phyloP scores from a whole-genome alignment of 1,140 invertebrate genomes.

The Daktulosphaira vitifoliae region DNA sequence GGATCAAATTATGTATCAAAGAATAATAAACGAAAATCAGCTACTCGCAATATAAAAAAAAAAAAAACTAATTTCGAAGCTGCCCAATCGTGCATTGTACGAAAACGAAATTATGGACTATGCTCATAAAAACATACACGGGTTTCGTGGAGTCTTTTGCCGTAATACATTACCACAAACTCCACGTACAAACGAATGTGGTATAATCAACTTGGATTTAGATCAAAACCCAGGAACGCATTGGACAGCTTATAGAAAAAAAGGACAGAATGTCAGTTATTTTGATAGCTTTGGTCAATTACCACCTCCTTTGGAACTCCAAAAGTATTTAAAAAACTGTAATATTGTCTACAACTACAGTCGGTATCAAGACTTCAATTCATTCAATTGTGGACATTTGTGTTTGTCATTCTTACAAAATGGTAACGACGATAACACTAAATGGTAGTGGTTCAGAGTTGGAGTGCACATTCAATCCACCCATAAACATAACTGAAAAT shows the following conservation, averaged over 20 bases:
- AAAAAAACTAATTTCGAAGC: no score
- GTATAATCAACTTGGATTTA: slow-evolving; percentile 41
- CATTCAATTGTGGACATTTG: slow-evolving; percentile 38
- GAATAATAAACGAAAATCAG: background rate
- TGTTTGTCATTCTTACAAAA: slow-evolving; percentile 38
- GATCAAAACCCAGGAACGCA: slow-evolving; percentile 39
- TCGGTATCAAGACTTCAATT: slow-evolving; percentile 36
- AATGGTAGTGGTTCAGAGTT: slow-evolving; percentile 32
- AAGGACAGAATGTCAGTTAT: slow-evolving; percentile 37
- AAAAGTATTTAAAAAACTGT: slow-evolving; percentile 38
- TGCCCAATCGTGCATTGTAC: background rate
- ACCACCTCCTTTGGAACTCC: slow-evolving; percentile 37
- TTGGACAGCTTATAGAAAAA: slow-evolving; percentile 42
- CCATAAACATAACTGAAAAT: slow-evolving; percentile 35
- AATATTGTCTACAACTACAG: slow-evolving; percentile 39
- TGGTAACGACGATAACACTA: slow-evolving; percentile 35
- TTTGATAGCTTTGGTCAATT: slow-evolving; percentile 42
- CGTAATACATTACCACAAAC: slow-evolving; percentile 35
- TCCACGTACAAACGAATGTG: slow-evolving; percentile 38
- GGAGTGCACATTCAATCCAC: slow-evolving; percentile 37
- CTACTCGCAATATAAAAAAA: background rate
- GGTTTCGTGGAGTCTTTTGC: slow-evolving; percentile 37
- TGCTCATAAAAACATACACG: background rate
- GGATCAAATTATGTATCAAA: no score
- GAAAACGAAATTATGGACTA: background rate